phyloP scores from a whole-genome alignment of 2,888 invertebrate genomes.

The Chrysotoxum bicinctum region DNA sequence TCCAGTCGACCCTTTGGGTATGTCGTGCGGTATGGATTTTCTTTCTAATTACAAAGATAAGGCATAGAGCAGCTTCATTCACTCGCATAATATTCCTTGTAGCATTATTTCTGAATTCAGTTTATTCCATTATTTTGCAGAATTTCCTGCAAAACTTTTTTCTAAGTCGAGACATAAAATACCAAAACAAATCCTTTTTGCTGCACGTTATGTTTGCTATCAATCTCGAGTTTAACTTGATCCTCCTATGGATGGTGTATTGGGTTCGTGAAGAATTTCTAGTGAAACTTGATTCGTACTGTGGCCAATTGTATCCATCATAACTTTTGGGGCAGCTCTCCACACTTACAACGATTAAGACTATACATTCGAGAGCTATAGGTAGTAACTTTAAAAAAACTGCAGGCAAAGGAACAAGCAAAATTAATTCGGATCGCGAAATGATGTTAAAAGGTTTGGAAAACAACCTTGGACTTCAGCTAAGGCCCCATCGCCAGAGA shows the following conservation, averaged over 20 bases:
- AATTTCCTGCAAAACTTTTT: constrained; percentile 48
- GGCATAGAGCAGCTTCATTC: constrained; percentile 17
- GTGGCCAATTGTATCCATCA: too few relatives aligned
- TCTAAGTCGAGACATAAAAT: constrained; percentile 31
- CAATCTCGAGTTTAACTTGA: background rate
- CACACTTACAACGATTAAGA: too few relatives aligned
- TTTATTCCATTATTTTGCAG: constrained; percentile 6
- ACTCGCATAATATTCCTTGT: constrained; percentile 3
- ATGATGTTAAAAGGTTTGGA: too few relatives aligned
- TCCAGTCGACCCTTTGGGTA: constrained; percentile 17
- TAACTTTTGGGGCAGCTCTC: too few relatives aligned
- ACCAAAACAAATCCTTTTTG: constrained; percentile 13
- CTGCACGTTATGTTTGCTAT: background rate
- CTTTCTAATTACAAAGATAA: constrained; percentile 64
- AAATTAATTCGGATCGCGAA: too few relatives aligned
- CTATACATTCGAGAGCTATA: too few relatives aligned
- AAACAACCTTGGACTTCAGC: too few relatives aligned
- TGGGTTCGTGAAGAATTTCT: background rate
- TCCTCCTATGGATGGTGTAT: background rate
- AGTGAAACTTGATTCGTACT: too few relatives aligned
- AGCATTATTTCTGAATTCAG: constrained; percentile 6
- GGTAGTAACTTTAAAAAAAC: too few relatives aligned
- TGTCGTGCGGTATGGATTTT: constrained; percentile 66
- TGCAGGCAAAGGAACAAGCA: too few relatives aligned
- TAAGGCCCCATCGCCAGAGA: too few relatives aligned